Evolutionary conservation across 2,113 vertebrate species (phyloP).

Genomic region (Protobothrops flavoviridis): DNA sequence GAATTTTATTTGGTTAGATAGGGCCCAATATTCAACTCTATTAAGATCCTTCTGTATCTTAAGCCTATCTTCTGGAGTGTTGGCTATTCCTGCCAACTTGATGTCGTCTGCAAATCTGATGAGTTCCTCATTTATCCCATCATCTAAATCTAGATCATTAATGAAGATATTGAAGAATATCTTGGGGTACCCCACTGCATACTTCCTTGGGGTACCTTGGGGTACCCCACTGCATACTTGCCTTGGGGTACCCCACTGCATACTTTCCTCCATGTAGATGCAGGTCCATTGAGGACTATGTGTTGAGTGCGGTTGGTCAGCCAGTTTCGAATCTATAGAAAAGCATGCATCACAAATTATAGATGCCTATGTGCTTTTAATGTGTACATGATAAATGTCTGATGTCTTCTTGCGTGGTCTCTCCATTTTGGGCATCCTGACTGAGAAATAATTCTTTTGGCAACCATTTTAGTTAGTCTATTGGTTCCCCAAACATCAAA

Average conservation of each 20-base stretch:
- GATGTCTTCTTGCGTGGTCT: neutral
- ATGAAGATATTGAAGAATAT: neutral
- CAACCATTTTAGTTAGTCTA: constrained; percentile 44
- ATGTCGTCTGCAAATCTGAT: neutral
- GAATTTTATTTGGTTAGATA: neutral
- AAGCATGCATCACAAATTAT: neutral
- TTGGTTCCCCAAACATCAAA: constrained; percentile 70
- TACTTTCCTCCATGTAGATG: no score
- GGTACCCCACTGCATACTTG: neutral
- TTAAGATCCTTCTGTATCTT: neutral
- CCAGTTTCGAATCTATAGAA: no score
- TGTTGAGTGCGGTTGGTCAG: no score
- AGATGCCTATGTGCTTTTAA: neutral
- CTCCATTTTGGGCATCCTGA: constrained; percentile 43
- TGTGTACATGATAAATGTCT: neutral
- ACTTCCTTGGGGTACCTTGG: no score
- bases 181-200: neutral
- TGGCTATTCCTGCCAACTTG: neutral
- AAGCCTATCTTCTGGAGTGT: neutral
- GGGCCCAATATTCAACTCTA: neutral
- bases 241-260: neutral
- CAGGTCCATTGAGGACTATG: no score
- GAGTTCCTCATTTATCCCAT: neutral
- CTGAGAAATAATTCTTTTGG: constrained; percentile 59
- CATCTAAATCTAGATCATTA: neutral